Conservation (phyloP, 2,797 vertebrate genomes). For the Octomys mimax region DNA sequence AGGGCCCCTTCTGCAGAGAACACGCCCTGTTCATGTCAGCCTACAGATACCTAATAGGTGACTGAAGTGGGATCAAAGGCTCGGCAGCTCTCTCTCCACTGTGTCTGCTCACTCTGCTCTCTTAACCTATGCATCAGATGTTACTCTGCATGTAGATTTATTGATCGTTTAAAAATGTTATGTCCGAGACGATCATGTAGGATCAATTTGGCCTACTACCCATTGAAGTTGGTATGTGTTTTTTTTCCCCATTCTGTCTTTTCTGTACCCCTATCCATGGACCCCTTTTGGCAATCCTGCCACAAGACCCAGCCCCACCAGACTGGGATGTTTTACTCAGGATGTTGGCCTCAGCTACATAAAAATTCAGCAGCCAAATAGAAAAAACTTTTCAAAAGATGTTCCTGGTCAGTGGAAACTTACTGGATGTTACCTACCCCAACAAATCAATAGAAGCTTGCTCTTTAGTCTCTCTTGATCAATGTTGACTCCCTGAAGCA, state of each 20-base stretch:
- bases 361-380: background rate
- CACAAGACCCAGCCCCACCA: background rate
- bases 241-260: background rate
- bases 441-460: background rate
- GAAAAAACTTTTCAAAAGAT: background rate
- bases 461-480: background rate
- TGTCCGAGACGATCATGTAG: background rate
- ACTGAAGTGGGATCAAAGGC: background rate
- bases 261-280: background rate
- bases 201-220: background rate
- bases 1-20: background rate
- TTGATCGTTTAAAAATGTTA: background rate
- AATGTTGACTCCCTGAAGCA: background rate
- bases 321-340: background rate
- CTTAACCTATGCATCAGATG: background rate
- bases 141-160: background rate
- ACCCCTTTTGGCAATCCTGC: background rate
- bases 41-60: background rate
- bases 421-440: background rate
- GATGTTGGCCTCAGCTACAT: background rate
- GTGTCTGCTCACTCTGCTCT: background rate
- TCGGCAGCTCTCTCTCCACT: background rate
- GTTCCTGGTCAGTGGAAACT: background rate
- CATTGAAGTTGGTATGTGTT: background rate
- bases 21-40: background rate